Evolutionary conservation across 2,888 invertebrate genomes (phyloP).

Genomic region (Ennomos quercinarius): DNA sequence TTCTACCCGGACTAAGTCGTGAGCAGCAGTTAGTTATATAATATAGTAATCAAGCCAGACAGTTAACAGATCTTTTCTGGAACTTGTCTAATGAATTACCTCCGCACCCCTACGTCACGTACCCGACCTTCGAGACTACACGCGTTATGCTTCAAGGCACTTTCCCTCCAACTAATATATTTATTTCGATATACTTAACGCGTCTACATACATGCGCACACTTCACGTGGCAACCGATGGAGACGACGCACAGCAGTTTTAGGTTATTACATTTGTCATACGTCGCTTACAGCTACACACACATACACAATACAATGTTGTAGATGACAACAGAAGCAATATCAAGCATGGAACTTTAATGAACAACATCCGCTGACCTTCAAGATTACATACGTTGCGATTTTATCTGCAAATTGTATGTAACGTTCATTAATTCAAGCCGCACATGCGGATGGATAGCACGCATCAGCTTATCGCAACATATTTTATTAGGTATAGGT

Average conservation of each 20-base stretch:
- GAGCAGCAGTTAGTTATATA: too few species aligned
- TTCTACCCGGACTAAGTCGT: too few species aligned
- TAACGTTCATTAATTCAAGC: conserved; percentile 9
- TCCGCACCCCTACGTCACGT: conserved; percentile 38
- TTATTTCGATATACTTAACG: not conserved
- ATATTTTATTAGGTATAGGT: too few species aligned
- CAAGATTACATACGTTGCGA: conserved; percentile 6
- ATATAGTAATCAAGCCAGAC: not conserved
- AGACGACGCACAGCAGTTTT: too few species aligned
- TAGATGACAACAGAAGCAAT: too few species aligned
- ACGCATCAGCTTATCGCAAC: too few species aligned
- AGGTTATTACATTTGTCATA: too few species aligned
- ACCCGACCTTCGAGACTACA: conserved; percentile 47
- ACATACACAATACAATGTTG: too few species aligned
- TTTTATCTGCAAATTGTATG: conserved; percentile 13
- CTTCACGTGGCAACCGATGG: too few species aligned
- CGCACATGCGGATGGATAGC: not conserved
- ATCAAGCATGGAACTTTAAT: too few species aligned
- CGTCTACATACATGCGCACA: too few species aligned
- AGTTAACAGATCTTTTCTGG: not conserved
- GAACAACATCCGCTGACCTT: conserved; percentile 10
- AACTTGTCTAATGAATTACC: conserved; percentile 2
- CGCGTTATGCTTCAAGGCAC: conserved; percentile 30
- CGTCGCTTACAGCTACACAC: too few species aligned
- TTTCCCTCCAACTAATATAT: conserved; percentile 27